Evolutionary conservation across 1,140 invertebrate genomes (phyloP), one percentile per base, ranked within the genome.

Genomic region (Trichonephila clavipes): DNA sequence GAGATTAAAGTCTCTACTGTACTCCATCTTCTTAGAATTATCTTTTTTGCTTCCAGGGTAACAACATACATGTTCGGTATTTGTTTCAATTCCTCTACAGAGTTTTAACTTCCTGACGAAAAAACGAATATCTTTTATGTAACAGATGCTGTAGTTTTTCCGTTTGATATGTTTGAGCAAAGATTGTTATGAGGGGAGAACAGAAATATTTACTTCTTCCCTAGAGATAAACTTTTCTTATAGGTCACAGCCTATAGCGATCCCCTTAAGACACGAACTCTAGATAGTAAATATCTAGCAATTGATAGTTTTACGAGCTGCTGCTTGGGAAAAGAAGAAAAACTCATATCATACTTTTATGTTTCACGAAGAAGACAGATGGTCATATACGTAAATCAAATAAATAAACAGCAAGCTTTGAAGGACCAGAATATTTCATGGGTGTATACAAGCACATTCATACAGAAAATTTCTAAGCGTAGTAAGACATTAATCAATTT

Each of bases 291-390:
- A 83, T 83, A 83, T 83, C 81, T 83, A 51, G 69, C 81, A 51
- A 83, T 83, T 83, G 81, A 83, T 83, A 83, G 81, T 58, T 83
- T 83, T 83, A 83, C 81, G 81, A 83, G 81, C 81, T 83, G 81
- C 51, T 83, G n/a, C 81, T 83, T 51, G 81, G 34, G n/a, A 83
- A 83, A 83, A 83, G 34, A 58, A 44, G 81, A 72, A 83, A 83
- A 40, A 40, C 34, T 51, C 81, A 21, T 58, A 83, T 83, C 81
- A 83, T 58, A 83, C 51, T 83, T 83, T 83, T 83, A 51, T 83
- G 81, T n/a, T 58, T 58, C 40, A 44, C 81, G 81, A 51, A 58
- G 51, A 81, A 81, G 81, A 83, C 81, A 83, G 81, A 83, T 83
- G 81, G 34, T 44, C 51, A 58, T 51, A 83, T 21, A 44, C 81